Evolutionary conservation across 2,797 vertebrate species (phyloP).

Genomic region (Selene dorsalis): DNA sequence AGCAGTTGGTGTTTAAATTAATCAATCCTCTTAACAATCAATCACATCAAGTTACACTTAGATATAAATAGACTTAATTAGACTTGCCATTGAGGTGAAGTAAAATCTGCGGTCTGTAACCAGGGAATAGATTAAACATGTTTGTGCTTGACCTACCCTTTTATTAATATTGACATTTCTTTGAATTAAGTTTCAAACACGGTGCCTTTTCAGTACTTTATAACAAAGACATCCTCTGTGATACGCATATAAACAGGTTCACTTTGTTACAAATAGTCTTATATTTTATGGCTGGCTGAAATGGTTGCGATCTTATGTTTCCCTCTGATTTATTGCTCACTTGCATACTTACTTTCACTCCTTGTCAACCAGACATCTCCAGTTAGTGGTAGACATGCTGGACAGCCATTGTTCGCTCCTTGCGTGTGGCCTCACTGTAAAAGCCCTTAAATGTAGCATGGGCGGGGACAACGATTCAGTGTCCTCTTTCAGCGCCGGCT

Average conservation of each 20-base stretch:
- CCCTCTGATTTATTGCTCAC: background rate
- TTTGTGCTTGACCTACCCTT: background rate
- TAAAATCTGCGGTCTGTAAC: background rate
- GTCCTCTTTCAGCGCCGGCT: slow-evolving; percentile 23
- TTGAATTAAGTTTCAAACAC: background rate
- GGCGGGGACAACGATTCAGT: slow-evolving; percentile 35
- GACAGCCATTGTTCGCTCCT: slow-evolving; percentile 57
- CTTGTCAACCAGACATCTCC: background rate
- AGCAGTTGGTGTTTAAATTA: background rate
- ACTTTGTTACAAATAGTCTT: background rate
- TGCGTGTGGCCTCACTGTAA: slow-evolving; percentile 59
- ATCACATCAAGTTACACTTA: background rate
- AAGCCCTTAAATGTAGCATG: slow-evolving; percentile 40
- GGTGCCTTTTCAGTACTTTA: background rate
- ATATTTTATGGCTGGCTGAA: background rate
- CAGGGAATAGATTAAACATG: background rate
- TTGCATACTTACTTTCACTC: background rate
- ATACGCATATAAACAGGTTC: background rate
- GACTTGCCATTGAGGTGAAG: background rate
- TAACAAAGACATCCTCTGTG: background rate
- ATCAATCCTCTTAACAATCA: background rate
- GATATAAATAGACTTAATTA: background rate
- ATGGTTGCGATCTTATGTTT: background rate
- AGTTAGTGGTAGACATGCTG: slow-evolving; percentile 3
- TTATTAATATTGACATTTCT: background rate